These are phyloP conservation scores for Chalcis sispes DNA, from an alignment of 2,888 invertebrate species.

Conservation along the genomic window DNA sequence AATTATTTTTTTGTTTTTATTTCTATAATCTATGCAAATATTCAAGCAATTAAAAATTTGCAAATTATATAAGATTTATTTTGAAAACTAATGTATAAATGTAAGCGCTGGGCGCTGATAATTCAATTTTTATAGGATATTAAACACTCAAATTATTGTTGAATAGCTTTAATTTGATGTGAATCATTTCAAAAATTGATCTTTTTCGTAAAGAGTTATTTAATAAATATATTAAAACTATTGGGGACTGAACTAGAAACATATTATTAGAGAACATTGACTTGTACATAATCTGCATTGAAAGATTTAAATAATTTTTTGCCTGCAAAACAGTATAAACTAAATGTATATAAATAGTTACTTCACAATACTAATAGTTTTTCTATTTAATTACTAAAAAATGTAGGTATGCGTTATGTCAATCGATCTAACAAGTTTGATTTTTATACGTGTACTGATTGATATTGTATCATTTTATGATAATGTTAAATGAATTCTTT, in stretches of 20 bases:
- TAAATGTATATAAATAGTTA: conserved; percentile 5
- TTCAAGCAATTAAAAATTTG: conserved; percentile 1
- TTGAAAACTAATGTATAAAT: conserved; percentile 4
- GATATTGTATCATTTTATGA: conserved; percentile 4
- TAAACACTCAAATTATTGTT: background rate
- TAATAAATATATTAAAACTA: background rate
- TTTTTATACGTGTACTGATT: background rate
- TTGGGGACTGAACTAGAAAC: background rate
- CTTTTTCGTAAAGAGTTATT: background rate
- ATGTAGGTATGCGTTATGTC: no score
- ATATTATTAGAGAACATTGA: background rate
- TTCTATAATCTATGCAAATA: background rate
- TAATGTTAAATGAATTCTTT: background rate
- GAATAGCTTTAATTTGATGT: conserved; percentile 1
- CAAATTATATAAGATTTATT: background rate
- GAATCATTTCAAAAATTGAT: background rate
- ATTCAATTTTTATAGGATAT: background rate
- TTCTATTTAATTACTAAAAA: conserved; percentile 6
- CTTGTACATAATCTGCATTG: conserved; percentile 16
- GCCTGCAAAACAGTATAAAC: background rate
- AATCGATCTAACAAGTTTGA: no score
- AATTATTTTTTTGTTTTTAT: background rate
- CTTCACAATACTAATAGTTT: conserved; percentile 1
- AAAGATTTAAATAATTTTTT: conserved; percentile 7
- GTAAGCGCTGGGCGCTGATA: conserved; percentile 42